Conservation (phyloP, 1,140 invertebrate species). For the Trichonephila clavipes region DNA sequence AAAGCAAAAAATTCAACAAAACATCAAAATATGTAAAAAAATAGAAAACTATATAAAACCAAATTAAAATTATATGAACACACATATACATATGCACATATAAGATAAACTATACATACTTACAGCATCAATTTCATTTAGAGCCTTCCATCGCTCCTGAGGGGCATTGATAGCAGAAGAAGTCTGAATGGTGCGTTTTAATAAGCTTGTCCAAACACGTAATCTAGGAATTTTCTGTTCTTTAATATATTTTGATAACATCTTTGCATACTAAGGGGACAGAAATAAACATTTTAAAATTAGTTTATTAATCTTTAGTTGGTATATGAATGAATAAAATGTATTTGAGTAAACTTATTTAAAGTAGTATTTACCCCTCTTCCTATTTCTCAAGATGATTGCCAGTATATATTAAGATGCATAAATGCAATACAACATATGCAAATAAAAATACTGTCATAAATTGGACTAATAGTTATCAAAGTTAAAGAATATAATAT, state of each 20-base stretch:
- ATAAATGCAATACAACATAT: no score
- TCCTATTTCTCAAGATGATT: no score
- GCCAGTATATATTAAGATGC: no score
- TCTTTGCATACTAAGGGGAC: slow-evolving; percentile 86
- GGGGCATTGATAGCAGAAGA: slow-evolving; percentile 89
- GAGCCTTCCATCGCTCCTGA: slow-evolving; percentile 97
- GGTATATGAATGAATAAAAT: no score
- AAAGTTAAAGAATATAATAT: no score
- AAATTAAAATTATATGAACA: no score
- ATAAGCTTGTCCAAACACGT: slow-evolving; percentile 98
- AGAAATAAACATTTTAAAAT: neutral
- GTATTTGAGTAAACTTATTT: neutral
- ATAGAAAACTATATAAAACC: no score
- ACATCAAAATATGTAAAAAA: no score
- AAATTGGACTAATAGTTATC: no score
- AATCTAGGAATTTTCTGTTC: slow-evolving; percentile 94
- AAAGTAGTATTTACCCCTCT: neutral
- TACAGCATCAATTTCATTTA: slow-evolving; percentile 99
- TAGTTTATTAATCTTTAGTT: neutral
- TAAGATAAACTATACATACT: neutral
- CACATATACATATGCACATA: neutral
- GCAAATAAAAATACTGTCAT: no score
- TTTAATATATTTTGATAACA: slow-evolving; percentile 91
- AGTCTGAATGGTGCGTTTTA: slow-evolving; percentile 97
- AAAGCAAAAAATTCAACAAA: no score